Conservation (phyloP, 2,113 vertebrate genomes). For the Dendrocopos noguchii region DNA sequence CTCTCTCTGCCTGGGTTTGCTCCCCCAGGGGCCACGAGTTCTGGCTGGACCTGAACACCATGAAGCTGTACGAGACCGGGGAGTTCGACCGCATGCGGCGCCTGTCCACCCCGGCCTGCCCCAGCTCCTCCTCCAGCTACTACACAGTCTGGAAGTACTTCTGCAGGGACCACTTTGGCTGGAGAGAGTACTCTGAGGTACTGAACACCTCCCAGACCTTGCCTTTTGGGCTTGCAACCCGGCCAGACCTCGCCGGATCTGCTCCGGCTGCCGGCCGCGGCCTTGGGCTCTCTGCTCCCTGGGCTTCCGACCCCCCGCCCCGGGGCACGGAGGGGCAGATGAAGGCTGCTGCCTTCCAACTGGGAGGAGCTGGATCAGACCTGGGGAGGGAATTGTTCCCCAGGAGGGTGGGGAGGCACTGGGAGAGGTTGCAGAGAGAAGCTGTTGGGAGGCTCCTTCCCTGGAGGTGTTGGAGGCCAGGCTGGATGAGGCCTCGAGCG, state of each 20-base stretch:
- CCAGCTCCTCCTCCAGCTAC: conserved; percentile 82
- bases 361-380: too few species aligned
- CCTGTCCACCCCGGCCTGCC: conserved; percentile 86
- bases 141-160: conserved; percentile 97
- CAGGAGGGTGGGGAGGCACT: too few species aligned
- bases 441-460: too few species aligned
- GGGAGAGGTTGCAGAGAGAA: too few species aligned
- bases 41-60: conserved; percentile 88
- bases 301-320: too few species aligned
- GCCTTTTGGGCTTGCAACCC: background rate
- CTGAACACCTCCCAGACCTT: background rate
- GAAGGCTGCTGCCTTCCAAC: too few species aligned
- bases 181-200: conserved; percentile 99
- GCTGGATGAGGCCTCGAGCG: too few species aligned
- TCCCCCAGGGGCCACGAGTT: conserved; percentile 88
- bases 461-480: too few species aligned
- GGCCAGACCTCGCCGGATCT: too few species aligned
- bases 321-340: too few species aligned
- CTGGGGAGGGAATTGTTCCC: too few species aligned
- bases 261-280: accelerated
- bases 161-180: conserved; percentile 99
- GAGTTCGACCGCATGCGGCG: conserved; percentile 94
- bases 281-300: background rate
- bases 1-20: too few species aligned
- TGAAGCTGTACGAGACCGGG: conserved; percentile 87